These are phyloP conservation scores for Drosophila persimilis DNA, from an alignment of 1,140 invertebrate species.

Conservation along the genomic window DNA sequence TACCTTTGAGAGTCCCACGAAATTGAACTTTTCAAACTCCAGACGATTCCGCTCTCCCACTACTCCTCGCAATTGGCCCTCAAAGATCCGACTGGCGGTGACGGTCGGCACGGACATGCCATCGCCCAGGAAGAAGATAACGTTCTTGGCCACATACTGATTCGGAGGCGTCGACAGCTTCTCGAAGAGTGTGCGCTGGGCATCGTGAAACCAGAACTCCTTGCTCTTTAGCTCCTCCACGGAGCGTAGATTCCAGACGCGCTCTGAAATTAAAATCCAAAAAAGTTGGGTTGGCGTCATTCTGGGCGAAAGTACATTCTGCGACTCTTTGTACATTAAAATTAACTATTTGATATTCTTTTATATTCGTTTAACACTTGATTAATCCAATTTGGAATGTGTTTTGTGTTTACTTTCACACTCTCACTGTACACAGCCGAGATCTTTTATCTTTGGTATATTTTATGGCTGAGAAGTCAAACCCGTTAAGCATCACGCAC, in stretches of 20 bases:
- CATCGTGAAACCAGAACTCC: constrained; percentile 73
- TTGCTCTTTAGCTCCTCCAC: constrained; percentile 50
- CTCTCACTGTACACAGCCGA: constrained; percentile 42
- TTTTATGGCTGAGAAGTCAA: constrained; percentile 13
- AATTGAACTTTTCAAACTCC: constrained; percentile 90
- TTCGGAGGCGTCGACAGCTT: constrained; percentile 57
- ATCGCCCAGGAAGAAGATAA: constrained; percentile 91
- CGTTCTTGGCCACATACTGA: constrained; percentile 86
- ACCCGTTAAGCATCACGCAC: constrained; percentile 59
- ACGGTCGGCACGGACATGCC: constrained; percentile 91
- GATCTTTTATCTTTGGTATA: constrained; percentile 26
- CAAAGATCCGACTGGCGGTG: constrained; percentile 88
- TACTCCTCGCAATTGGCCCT: constrained; percentile 85
- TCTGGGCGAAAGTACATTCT: constrained; percentile 2
- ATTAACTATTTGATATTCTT: constrained; percentile 32
- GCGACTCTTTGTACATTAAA: constrained; percentile 20
- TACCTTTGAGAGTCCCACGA: constrained; percentile 89
- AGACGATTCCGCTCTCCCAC: constrained; percentile 88
- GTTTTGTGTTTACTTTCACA: constrained; percentile 43
- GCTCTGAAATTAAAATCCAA: constrained; percentile 26
- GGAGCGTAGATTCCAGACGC: constrained; percentile 47
- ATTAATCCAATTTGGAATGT: constrained; percentile 59
- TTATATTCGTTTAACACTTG: constrained; percentile 57
- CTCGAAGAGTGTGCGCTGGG: constrained; percentile 57
- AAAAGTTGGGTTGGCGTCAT: constrained; percentile 1